A percentile compares a stretch with the other conserved stretches of the same genome.
Conservation (phyloP, 2,888 invertebrate species). For the Nomada ruficornis region DNA sequence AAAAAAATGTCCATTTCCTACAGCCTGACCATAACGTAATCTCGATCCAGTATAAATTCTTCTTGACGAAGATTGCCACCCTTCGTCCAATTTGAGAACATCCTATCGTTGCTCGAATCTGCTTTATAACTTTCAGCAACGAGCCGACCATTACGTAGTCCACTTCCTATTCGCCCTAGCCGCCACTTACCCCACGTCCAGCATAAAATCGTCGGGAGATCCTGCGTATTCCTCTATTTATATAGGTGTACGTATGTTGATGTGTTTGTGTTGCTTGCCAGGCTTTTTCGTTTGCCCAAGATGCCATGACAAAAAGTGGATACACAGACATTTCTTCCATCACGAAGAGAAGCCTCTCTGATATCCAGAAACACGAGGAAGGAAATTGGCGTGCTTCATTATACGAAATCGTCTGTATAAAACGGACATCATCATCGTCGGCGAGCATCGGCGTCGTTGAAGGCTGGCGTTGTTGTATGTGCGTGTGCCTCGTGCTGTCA, state of each 20-base stretch:
- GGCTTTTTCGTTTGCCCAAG: conserved; percentile 10
- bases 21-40: not conserved
- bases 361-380: conserved; percentile 8
- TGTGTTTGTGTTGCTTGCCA: conserved; percentile 9
- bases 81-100: conserved; percentile 34
- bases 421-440: conserved; percentile 63
- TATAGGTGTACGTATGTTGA: not conserved
- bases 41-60: not conserved
- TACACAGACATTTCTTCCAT: conserved; percentile 11
- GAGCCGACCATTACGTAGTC: conserved; percentile 40
- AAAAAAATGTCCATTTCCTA: not conserved
- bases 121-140: conserved; percentile 50
- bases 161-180: conserved; percentile 46
- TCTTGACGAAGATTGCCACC: conserved; percentile 23
- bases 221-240: not conserved
- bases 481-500: conserved; percentile 38
- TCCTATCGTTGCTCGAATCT: conserved; percentile 45
- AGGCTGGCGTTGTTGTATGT: conserved; percentile 27
- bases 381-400: conserved; percentile 60
- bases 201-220: not conserved
- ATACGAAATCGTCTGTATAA: conserved; percentile 68
- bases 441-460: conserved; percentile 44
- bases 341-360: not conserved
- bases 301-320: conserved; percentile 20
- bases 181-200: conserved; percentile 4